Conservation (phyloP, 2,888 invertebrate species). For the Phengaris arion region DNA sequence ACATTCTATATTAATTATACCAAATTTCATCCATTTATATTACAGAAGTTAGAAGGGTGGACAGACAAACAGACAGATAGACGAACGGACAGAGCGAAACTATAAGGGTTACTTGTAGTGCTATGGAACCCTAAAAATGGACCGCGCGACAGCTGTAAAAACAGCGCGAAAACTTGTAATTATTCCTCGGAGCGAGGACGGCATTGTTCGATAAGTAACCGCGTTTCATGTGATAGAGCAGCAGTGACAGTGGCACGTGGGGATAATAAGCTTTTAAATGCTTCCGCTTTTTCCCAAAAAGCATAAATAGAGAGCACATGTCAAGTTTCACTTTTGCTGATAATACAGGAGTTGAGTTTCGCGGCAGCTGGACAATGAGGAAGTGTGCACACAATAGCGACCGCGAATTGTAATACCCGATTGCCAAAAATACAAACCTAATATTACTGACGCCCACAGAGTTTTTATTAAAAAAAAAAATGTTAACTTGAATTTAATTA, state of each 20-base stretch:
- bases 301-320: conserved; percentile 53
- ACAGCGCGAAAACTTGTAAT: background rate
- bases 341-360: conserved; percentile 64
- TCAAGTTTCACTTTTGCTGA: conserved; percentile 63
- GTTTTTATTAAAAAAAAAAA: conserved; percentile 17
- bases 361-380: conserved; percentile 68
- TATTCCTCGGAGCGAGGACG: background rate
- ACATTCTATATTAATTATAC: too few species aligned
- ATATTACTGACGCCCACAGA: conserved; percentile 15
- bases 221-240: conserved; percentile 13
- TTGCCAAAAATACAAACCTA: conserved; percentile 57
- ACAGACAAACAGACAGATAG: too few species aligned
- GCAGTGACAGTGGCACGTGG: conserved; percentile 42
- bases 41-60: too few species aligned
- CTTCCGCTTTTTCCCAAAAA: conserved; percentile 42
- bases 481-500: background rate
- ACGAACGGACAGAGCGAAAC: too few species aligned
- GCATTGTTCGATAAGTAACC: conserved; percentile 21
- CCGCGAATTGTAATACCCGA: conserved; percentile 52
- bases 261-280: conserved; percentile 31
- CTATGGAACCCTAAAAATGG: background rate
- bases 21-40: too few species aligned
- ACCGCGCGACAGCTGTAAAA: conserved; percentile 5
- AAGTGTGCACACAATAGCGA: conserved; percentile 59
- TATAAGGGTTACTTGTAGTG: too few species aligned